These are phyloP conservation scores for Pelobates cultripes DNA, from an alignment of 2,797 vertebrate genomes.

Conservation along the genomic window DNA sequence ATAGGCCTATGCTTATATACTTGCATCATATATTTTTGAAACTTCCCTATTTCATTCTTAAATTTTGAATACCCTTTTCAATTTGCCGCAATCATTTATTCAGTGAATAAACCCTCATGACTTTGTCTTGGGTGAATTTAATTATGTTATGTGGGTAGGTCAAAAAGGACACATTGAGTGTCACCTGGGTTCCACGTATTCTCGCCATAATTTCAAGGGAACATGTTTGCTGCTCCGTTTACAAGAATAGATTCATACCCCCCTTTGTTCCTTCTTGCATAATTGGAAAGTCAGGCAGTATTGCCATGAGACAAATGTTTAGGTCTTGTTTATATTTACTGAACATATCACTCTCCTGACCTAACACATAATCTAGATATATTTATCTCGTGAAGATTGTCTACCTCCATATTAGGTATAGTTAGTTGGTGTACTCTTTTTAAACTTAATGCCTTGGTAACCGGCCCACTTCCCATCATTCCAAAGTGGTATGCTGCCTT, in stretches of 20 bases:
- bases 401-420: conserved; percentile 33
- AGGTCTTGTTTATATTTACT: conserved; percentile 38
- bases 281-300: conserved; percentile 36
- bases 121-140: no score
- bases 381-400: conserved; percentile 27
- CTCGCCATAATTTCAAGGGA: not conserved
- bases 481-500: not conserved
- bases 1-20: no score
- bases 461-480: conserved; percentile 24
- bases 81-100: no score
- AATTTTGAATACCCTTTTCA: no score
- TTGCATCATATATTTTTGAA: no score
- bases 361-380: conserved; percentile 37
- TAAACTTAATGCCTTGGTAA: conserved; percentile 22
- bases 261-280: conserved; percentile 9
- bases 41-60: no score
- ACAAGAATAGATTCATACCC: not conserved
- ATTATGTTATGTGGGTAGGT: no score
- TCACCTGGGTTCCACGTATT: not conserved
- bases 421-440: conserved; percentile 6
- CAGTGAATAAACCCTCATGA: no score
- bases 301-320: conserved; percentile 28
- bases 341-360: conserved; percentile 15
- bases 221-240: not conserved
- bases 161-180: no score